Percentiles rank a stretch among this genome's conserved stretches.
Evolutionary conservation across 2,797 vertebrate species (phyloP).

Genomic region (Perodicticus potto): DNA sequence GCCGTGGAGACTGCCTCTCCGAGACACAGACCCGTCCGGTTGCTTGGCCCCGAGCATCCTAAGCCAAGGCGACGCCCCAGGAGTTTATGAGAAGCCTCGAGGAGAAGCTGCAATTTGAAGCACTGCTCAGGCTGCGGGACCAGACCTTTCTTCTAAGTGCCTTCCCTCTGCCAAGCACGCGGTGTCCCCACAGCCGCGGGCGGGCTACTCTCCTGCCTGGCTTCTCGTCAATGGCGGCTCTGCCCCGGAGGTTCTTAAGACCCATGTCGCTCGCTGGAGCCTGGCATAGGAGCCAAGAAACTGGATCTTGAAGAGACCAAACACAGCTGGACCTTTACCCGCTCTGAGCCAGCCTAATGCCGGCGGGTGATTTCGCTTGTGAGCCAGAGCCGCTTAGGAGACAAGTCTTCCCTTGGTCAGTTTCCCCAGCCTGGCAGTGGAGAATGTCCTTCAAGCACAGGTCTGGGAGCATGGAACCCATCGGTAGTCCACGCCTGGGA

Average conservation of each 20-base stretch:
- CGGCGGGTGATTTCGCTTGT: neutral
- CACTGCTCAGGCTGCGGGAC: neutral
- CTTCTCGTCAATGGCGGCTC: neutral
- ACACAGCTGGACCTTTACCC: neutral
- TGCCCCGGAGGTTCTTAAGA: neutral
- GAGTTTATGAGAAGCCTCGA: neutral
- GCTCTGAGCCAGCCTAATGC: neutral
- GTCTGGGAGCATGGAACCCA: neutral
- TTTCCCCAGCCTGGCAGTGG: neutral
- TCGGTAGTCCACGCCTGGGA: neutral
- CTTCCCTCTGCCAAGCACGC: neutral
- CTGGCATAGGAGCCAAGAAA: neutral
- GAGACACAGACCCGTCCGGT: neutral
- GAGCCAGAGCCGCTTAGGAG: neutral
- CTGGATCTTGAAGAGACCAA: neutral
- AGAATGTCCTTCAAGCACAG: constrained; percentile 1
- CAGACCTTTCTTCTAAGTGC: neutral
- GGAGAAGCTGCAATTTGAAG: neutral
- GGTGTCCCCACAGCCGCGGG: neutral
- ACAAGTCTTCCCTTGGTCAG: neutral
- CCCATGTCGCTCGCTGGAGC: neutral
- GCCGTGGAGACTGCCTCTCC: constrained; percentile 26
- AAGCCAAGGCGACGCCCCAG: neutral
- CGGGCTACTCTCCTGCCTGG: neutral
- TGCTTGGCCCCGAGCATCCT: neutral